Evolutionary conservation across 2,888 invertebrate species (phyloP), one percentile per base, ranked within the genome.

Genomic region (Melolontha melolontha): DNA sequence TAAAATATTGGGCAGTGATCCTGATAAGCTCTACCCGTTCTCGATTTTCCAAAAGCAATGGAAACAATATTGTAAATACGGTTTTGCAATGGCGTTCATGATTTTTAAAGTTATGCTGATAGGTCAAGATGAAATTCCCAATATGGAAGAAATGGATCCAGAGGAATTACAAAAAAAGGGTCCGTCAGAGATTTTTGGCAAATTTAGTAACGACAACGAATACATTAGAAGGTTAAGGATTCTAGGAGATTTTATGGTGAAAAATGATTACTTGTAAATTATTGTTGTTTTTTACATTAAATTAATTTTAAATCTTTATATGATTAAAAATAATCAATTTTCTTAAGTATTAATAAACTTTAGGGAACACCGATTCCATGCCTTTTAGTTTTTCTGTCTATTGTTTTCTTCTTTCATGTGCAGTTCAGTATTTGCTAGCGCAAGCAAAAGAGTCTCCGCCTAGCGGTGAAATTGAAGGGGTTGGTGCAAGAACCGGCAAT

Each of bases 1-100:
- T 1, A 39, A 39, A 40, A 65, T 71, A 55, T 73, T 76, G 17
- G 77, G 76, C 12, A 75, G 76, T 22, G 75, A 79, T 71, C 73
- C 77, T 0, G 64, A 73, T 2, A 66, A 69, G 8, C 42, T 77
- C 2, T 77, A 76, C 63, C 76, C 79, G 0, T 74, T 66, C 11
- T 68, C 71, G 6, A 64, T 52, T 22, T 66, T 80, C 5, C 10
- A 67, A 7, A 57, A 74, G 14, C 76, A 80, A 39, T 66, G 79
- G 51, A 63, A 73, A 8, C 69, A 62, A 55, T 76, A 75, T 52
- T 72, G 73, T 27, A 75, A 66, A 44, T 76, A 64, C 41, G 77
- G 74, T 27, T 76, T 73, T 11, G 66, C 67, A 8, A 75, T 76
- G 74, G 72, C 72, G 0, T 11, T 77, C 17, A 67, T 71, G 7